phyloP scores from a whole-genome alignment of 2,113 vertebrate species.

The Dicaeum eximium region DNA sequence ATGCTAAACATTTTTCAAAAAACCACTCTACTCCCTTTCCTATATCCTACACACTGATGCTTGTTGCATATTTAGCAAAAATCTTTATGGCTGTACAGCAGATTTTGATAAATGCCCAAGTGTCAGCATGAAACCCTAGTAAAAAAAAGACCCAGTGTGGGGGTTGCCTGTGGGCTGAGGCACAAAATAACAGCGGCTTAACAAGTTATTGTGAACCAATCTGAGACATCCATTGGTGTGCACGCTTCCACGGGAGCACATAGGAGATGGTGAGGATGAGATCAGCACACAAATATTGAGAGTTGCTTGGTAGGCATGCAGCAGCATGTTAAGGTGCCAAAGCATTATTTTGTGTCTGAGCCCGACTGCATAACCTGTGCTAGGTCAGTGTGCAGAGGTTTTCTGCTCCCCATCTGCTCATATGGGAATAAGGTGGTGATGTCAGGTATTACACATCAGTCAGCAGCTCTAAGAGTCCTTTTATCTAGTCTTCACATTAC shows the following conservation, averaged over 20 bases:
- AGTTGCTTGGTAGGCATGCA: neutral
- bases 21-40: neutral
- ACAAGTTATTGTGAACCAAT: neutral
- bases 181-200: neutral
- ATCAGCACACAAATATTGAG: neutral
- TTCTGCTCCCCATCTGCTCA: neutral
- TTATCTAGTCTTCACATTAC: neutral
- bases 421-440: neutral
- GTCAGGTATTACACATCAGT: neutral
- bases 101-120: constrained; percentile 8
- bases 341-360: neutral
- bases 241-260: neutral
- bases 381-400: neutral
- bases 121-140: neutral
- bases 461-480: neutral
- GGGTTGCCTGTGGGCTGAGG: neutral
- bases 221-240: neutral
- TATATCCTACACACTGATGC: neutral
- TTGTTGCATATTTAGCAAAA: constrained; percentile 20
- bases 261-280: neutral
- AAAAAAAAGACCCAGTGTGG: neutral
- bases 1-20: constrained; percentile 42
- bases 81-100: neutral
- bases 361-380: neutral
- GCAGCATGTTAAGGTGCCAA: neutral